A percentile compares a stretch with the other conserved stretches of the same genome.
phyloP scores from a whole-genome alignment of 2,113 vertebrate species.

The Centropristis striata region DNA sequence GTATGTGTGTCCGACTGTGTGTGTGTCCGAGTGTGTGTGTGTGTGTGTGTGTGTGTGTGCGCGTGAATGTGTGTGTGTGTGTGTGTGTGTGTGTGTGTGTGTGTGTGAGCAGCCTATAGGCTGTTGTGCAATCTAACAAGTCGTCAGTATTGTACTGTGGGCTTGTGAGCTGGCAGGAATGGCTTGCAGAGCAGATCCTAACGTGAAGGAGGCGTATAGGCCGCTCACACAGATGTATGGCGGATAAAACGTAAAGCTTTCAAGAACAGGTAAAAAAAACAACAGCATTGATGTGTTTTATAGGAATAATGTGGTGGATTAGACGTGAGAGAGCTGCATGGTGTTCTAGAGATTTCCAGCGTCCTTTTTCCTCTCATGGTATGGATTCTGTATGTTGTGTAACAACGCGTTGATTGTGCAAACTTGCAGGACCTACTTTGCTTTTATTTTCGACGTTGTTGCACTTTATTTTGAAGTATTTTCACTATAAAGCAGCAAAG shows the following conservation, averaged over 20 bases:
- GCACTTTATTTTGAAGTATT: neutral
- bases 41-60: neutral
- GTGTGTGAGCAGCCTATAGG: slow-evolving; percentile 57
- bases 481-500: neutral
- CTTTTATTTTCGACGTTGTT: slow-evolving; percentile 3
- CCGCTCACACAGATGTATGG: slow-evolving; percentile 63
- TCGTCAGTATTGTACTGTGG: slow-evolving; percentile 69
- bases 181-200: slow-evolving; percentile 63
- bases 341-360: slow-evolving; percentile 38
- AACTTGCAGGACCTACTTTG: slow-evolving; percentile 53
- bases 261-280: slow-evolving; percentile 58
- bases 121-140: slow-evolving; percentile 84
- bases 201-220: slow-evolving; percentile 64
- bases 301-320: neutral
- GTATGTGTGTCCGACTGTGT: too few relatives aligned
- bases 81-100: neutral
- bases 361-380: slow-evolving; percentile 33
- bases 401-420: slow-evolving; percentile 61
- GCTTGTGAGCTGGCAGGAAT: slow-evolving; percentile 65
- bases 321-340: neutral
- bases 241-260: slow-evolving; percentile 46
- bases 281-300: slow-evolving; percentile 35
- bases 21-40: neutral
- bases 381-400: slow-evolving; percentile 73
- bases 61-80: slow-evolving; percentile 15